These are phyloP conservation scores for Saguinus midas DNA, from an alignment of 2,113 vertebrate genomes.

Conservation along the genomic window DNA sequence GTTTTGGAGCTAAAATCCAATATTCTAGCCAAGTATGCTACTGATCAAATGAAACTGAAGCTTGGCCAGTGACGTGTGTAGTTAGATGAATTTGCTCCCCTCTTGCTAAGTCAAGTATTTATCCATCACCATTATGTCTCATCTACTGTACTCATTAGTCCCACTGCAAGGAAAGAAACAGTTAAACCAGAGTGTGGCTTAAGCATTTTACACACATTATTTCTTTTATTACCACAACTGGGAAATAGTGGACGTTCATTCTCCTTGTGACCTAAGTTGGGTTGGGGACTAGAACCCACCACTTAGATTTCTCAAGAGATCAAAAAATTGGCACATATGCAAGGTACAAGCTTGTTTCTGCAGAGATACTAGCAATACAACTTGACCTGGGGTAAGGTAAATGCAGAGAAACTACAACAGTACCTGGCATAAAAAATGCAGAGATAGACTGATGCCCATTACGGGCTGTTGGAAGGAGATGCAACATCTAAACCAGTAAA, in stretches of 20 bases:
- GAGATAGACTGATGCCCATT: background rate
- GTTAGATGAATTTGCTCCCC: background rate
- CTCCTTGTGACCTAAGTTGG: background rate
- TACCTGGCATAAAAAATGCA: background rate
- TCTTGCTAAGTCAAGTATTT: background rate
- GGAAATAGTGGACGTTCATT: background rate
- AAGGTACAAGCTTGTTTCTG: background rate
- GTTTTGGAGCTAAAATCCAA: background rate
- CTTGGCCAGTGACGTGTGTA: background rate
- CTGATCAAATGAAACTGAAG: background rate
- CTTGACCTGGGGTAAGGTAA: background rate
- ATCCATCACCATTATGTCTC: background rate
- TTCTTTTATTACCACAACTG: background rate
- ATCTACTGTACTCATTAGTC: background rate
- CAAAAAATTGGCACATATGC: background rate
- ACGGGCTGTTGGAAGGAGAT: background rate
- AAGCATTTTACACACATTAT: background rate
- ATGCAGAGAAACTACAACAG: background rate
- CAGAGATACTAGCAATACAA: background rate
- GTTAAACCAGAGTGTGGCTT: background rate
- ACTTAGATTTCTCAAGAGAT: slow-evolving; percentile 26
- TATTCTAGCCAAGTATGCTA: background rate
- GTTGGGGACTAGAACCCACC: background rate
- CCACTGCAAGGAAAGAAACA: background rate
- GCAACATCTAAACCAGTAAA: background rate